Conservation (phyloP, 2,797 vertebrate species). For the Benthosema pterotum region DNA sequence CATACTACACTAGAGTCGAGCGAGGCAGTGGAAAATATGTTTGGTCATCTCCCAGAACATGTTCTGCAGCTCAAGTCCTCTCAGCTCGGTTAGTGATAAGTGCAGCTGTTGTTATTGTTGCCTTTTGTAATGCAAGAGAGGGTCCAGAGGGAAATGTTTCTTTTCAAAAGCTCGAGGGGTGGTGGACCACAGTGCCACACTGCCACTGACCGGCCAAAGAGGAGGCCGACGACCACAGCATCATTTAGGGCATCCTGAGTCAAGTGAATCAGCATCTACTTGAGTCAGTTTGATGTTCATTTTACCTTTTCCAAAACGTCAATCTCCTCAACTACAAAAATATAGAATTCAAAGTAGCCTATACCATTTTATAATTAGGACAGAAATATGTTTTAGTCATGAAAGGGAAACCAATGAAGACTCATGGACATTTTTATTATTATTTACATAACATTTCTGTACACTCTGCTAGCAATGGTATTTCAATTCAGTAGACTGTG, state of each 20-base stretch:
- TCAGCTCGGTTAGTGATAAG: slow-evolving; percentile 37
- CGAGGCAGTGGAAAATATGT: background rate
- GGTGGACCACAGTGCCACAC: slow-evolving; percentile 64
- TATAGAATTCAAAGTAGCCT: too few species aligned
- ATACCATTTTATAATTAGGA: too few species aligned
- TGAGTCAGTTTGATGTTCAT: background rate
- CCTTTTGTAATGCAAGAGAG: slow-evolving; percentile 48
- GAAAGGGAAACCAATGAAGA: background rate
- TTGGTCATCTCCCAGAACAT: slow-evolving; percentile 46
- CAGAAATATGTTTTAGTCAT: too few species aligned
- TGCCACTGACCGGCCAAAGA: slow-evolving; percentile 58
- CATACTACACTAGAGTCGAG: background rate
- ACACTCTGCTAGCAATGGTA: too few species aligned
- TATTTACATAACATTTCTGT: slow-evolving; percentile 2
- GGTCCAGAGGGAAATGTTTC: slow-evolving; percentile 20
- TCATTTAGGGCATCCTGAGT: background rate
- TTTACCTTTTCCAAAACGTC: too few species aligned
- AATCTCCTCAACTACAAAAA: too few species aligned
- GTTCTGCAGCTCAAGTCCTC: slow-evolving; percentile 26
- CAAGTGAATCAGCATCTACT: background rate
- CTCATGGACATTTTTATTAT: slow-evolving; percentile 10
- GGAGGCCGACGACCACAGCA: slow-evolving; percentile 13
- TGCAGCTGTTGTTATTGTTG: slow-evolving; percentile 75
- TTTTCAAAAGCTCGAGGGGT: slow-evolving; percentile 27
- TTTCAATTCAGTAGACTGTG: too few species aligned